A percentile compares a stretch with the other conserved stretches of the same genome.
phyloP scores from a whole-genome alignment of 2,113 vertebrate genomes.

The Argyrosomus japonicus region DNA sequence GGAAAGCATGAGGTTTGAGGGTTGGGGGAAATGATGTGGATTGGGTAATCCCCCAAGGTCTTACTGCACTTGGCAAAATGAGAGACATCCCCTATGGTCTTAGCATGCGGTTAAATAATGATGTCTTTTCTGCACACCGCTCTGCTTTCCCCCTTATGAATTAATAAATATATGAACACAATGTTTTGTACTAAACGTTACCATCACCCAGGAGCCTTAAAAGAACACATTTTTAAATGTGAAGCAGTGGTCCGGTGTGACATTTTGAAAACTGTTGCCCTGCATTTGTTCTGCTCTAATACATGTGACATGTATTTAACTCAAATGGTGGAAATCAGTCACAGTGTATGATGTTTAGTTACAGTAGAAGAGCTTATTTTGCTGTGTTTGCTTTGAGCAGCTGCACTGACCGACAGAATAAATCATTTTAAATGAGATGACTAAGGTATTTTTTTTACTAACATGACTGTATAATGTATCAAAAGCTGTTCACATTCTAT shows the following conservation, averaged over 20 bases:
- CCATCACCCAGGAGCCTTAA: constrained; percentile 3
- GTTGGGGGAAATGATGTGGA: constrained; percentile 75
- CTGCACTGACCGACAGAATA: constrained; percentile 13
- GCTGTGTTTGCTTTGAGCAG: constrained; percentile 18
- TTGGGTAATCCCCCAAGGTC: constrained; percentile 80
- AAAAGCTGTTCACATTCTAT: constrained; percentile 29
- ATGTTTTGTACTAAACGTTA: constrained; percentile 41
- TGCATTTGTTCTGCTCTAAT: constrained; percentile 32
- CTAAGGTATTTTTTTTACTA: constrained; percentile 33
- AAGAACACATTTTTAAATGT: constrained; percentile 26
- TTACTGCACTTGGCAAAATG: constrained; percentile 70
- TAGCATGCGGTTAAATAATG: constrained; percentile 71
- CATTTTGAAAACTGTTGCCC: constrained; percentile 6
- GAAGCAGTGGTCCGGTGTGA: neutral
- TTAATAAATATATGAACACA: constrained; percentile 59
- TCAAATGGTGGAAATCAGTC: constrained; percentile 6
- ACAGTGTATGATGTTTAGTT: neutral
- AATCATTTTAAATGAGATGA: constrained; percentile 20
- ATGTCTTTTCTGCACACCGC: constrained; percentile 49
- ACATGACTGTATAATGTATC: constrained; percentile 27
- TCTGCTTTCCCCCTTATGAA: constrained; percentile 44
- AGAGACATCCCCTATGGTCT: constrained; percentile 57
- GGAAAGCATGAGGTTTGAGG: constrained; percentile 74
- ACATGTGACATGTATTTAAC: neutral
- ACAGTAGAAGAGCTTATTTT: constrained; percentile 1